A percentile compares a stretch with the other conserved stretches of the same genome.
phyloP scores from a whole-genome alignment of 2,113 vertebrate species.

The Oryzias javanicus region DNA sequence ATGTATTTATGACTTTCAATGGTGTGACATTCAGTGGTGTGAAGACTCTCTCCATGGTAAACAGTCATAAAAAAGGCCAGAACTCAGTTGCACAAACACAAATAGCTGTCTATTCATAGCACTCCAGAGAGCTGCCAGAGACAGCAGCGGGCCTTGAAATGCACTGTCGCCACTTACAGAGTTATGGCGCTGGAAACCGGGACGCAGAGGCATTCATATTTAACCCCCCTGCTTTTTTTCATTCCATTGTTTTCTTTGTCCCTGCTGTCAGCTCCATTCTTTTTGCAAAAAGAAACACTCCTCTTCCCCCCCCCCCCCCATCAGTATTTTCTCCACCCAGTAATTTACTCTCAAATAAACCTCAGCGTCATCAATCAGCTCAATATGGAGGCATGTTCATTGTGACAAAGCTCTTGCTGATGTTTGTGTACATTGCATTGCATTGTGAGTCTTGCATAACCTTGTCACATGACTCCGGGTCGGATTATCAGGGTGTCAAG shows the following conservation, averaged over 20 bases:
- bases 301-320: background rate
- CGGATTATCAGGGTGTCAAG: slow-evolving; percentile 47
- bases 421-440: slow-evolving; percentile 1
- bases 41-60: slow-evolving; percentile 62
- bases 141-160: slow-evolving; percentile 48
- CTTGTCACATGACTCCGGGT: slow-evolving; percentile 17
- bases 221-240: slow-evolving; percentile 5
- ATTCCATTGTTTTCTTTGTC: slow-evolving; percentile 3
- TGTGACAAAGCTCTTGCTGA: background rate
- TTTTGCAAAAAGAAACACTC: background rate
- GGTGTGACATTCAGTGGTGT: slow-evolving; percentile 11
- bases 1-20: slow-evolving; percentile 52
- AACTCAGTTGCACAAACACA: slow-evolving; percentile 73
- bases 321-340: background rate
- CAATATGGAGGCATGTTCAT: slow-evolving; percentile 1
- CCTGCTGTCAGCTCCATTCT: background rate
- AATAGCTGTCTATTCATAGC: slow-evolving; percentile 78
- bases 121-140: slow-evolving; percentile 58
- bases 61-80: slow-evolving; percentile 64
- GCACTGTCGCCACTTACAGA: slow-evolving; percentile 47
- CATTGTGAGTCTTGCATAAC: slow-evolving; percentile 26
- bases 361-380: background rate
- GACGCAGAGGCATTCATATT: slow-evolving; percentile 23
- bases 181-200: slow-evolving; percentile 39
- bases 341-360: slow-evolving; percentile 16